These are phyloP conservation scores for Cotesia glomerata DNA, from an alignment of 1,140 invertebrate genomes.

Conservation along the genomic window DNA sequence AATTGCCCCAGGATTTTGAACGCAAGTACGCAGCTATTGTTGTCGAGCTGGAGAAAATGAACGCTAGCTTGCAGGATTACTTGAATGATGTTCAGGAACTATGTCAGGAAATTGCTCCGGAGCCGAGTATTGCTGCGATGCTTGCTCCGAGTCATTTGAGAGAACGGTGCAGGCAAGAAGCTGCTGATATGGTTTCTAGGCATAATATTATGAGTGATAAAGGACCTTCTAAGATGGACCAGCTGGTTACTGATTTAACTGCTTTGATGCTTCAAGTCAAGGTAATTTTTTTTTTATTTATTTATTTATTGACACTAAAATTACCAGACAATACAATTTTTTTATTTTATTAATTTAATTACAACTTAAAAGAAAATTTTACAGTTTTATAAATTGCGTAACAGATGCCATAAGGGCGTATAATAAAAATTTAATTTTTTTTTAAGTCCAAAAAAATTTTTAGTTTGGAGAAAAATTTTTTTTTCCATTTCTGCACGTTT, in stretches of 20 bases:
- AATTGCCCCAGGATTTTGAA: slow-evolving; percentile 85
- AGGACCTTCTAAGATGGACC: slow-evolving; percentile 70
- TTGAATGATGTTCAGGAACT: slow-evolving; percentile 84
- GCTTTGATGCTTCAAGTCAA: slow-evolving; percentile 93
- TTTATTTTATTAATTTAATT: not conserved
- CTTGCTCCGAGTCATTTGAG: slow-evolving; percentile 85
- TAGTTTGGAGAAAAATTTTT: no score
- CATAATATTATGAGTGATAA: slow-evolving; percentile 71
- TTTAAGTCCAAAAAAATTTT: no score
- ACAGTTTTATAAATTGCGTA: no score
- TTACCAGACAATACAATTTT: slow-evolving; percentile 40
- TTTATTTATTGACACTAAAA: no score
- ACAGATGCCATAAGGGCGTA: no score
- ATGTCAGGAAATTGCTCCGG: slow-evolving; percentile 87
- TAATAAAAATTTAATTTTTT: no score
- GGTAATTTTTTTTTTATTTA: slow-evolving; percentile 53
- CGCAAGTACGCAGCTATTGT: slow-evolving; percentile 87
- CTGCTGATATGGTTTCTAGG: slow-evolving; percentile 78
- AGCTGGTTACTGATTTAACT: slow-evolving; percentile 86
- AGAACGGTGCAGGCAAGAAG: slow-evolving; percentile 86
- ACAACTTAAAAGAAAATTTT: no score
- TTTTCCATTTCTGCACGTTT: no score
- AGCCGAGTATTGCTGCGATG: slow-evolving; percentile 86
- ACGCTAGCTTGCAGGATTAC: slow-evolving; percentile 85
- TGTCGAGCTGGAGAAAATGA: slow-evolving; percentile 90